A percentile compares a stretch with the other conserved stretches of the same genome.
These are phyloP conservation scores for Nothoprocta pentlandii DNA, from an alignment of 2,113 vertebrate species.

Conservation along the genomic window DNA sequence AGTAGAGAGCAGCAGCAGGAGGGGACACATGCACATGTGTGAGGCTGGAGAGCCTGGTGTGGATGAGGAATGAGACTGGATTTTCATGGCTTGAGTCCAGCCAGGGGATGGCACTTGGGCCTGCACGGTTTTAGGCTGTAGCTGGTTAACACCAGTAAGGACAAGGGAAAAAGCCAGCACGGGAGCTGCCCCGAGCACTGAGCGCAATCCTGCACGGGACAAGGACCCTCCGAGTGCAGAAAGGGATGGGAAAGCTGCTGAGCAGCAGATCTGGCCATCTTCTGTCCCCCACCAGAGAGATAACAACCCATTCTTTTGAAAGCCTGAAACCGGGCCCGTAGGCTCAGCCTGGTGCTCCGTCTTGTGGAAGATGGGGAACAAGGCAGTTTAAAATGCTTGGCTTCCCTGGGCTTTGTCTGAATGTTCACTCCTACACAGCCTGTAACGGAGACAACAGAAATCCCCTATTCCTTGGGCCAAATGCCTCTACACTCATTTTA, in stretches of 20 bases:
- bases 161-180: background rate
- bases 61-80: too few species aligned
- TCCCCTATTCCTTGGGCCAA: background rate
- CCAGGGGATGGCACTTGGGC: background rate
- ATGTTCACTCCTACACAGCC: background rate
- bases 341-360: background rate
- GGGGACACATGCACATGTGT: too few species aligned
- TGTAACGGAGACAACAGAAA: background rate
- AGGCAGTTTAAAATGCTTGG: background rate
- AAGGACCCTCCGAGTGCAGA: background rate
- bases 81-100: background rate
- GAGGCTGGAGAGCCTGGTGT: too few species aligned
- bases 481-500: background rate
- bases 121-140: background rate
- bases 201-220: background rate
- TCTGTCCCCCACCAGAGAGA: rapidly evolving
- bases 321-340: rapidly evolving
- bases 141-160: background rate
- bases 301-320: background rate
- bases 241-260: background rate
- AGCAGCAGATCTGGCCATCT: background rate
- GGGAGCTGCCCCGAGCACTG: background rate
- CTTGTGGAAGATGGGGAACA: background rate
- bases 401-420: background rate
- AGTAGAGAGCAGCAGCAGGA: background rate